Percentiles rank a stretch among this genome's conserved stretches.
Evolutionary conservation across 2,888 invertebrate genomes (phyloP).

Genomic region (Teleogryllus oceanicus): DNA sequence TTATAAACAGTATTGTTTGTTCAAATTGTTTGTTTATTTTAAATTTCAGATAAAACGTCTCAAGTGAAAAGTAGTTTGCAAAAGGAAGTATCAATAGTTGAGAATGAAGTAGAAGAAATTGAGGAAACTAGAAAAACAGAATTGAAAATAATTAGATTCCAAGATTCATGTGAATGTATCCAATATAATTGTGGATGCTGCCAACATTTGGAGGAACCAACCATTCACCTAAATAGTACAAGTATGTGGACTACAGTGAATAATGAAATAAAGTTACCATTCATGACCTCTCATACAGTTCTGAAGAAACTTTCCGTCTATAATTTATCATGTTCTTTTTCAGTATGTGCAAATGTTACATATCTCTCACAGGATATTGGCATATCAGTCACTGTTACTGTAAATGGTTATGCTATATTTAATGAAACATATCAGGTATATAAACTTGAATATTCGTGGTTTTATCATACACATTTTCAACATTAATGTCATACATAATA

Average conservation of each 20-base stretch:
- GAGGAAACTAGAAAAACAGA: neutral
- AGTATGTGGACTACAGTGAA: constrained; percentile 27
- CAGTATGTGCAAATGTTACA: constrained; percentile 43
- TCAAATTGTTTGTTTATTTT: neutral
- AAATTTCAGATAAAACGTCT: neutral
- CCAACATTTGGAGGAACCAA: constrained; percentile 33
- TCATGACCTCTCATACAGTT: neutral
- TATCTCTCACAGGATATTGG: constrained; percentile 43
- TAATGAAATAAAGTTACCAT: neutral
- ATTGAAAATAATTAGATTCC: neutral
- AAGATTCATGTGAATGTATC: constrained; percentile 36
- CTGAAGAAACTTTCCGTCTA: neutral
- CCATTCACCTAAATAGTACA: constrained; percentile 35
- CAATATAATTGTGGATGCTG: constrained; percentile 37
- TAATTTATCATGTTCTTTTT: constrained; percentile 30
- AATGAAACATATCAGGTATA: constrained; percentile 45
- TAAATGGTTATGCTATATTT: constrained; percentile 40
- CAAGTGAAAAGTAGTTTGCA: neutral
- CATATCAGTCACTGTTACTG: constrained; percentile 42
- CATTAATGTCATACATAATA: neutral
- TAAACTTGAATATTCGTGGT: neutral
- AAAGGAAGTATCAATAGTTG: neutral
- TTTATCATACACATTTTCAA: neutral
- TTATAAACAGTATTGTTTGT: too few relatives aligned
- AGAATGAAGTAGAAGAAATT: neutral